Percentiles rank a stretch among this genome's conserved stretches.
These are phyloP conservation scores for Urechis unicinctus DNA, from an alignment of 2,888 invertebrate genomes.

Conservation along the genomic window DNA sequence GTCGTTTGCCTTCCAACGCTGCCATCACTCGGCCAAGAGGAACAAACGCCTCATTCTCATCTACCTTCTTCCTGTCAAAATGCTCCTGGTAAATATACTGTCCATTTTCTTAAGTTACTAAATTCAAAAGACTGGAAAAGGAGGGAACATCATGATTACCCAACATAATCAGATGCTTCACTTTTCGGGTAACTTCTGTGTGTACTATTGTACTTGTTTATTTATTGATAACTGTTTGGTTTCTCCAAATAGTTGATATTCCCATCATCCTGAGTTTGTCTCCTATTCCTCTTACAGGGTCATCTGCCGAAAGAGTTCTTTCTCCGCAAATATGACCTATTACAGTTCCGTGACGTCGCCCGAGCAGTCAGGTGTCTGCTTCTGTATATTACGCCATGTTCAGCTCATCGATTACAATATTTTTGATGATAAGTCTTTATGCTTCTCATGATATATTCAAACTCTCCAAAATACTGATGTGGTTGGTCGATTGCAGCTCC, in stretches of 20 bases:
- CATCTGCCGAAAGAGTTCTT: conserved; percentile 81
- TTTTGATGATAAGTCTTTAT: no score
- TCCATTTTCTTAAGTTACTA: neutral
- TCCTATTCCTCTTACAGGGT: conserved; percentile 56
- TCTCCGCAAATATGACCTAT: conserved; percentile 80
- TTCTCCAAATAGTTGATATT: no score
- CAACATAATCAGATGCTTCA: no score
- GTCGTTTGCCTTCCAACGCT: conserved; percentile 86
- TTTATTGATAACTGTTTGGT: no score
- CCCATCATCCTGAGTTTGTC: neutral
- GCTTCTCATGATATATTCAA: neutral
- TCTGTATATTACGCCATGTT: neutral
- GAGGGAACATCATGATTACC: no score
- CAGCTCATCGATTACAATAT: neutral
- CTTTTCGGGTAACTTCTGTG: no score
- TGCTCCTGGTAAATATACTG: conserved; percentile 64
- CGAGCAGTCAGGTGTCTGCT: conserved; percentile 67
- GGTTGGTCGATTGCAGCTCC: conserved; percentile 53
- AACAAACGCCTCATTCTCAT: conserved; percentile 90
- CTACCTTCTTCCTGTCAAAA: conserved; percentile 93
- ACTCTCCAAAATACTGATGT: neutral
- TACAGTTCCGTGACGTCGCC: conserved; percentile 84
- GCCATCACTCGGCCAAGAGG: conserved; percentile 67
- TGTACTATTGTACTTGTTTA: no score
- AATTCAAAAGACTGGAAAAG: no score